Percentiles rank a stretch among this genome's conserved stretches.
Evolutionary conservation across 2,113 vertebrate species (phyloP).

Genomic region (Martes martes): DNA sequence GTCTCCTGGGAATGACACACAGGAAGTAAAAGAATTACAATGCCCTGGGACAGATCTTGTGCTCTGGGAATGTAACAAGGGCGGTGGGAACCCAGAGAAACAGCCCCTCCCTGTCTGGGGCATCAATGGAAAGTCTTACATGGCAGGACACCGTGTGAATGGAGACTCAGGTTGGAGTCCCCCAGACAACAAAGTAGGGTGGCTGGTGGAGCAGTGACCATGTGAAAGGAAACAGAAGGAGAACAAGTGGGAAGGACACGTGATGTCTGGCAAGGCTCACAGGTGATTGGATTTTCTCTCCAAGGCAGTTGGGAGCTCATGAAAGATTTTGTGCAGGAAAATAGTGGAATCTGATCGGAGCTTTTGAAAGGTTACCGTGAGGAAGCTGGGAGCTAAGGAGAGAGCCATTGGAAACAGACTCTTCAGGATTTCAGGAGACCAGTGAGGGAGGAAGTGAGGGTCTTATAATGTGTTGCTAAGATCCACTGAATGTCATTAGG

Average conservation of each 20-base stretch:
- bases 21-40: constrained; percentile 1
- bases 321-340: background rate
- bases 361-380: background rate
- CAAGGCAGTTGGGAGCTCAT: background rate
- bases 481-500: background rate
- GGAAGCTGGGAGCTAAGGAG: background rate
- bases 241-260: background rate
- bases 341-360: background rate
- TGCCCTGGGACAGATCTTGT: background rate
- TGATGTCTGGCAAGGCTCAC: rapidly evolving
- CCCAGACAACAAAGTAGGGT: background rate
- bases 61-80: background rate
- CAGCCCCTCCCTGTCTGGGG: background rate
- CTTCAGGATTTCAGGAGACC: background rate
- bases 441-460: background rate
- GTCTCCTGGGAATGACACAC: background rate
- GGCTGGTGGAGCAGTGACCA: rapidly evolving
- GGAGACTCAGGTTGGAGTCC: background rate
- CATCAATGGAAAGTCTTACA: background rate
- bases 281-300: background rate
- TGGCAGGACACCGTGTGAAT: background rate
- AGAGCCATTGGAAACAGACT: background rate
- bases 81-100: background rate
- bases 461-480: too few relatives aligned
- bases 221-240: background rate